Base-by-base conservation (phyloP, 1,140 invertebrate genomes). In the Hyphantria cunea region DNA sequence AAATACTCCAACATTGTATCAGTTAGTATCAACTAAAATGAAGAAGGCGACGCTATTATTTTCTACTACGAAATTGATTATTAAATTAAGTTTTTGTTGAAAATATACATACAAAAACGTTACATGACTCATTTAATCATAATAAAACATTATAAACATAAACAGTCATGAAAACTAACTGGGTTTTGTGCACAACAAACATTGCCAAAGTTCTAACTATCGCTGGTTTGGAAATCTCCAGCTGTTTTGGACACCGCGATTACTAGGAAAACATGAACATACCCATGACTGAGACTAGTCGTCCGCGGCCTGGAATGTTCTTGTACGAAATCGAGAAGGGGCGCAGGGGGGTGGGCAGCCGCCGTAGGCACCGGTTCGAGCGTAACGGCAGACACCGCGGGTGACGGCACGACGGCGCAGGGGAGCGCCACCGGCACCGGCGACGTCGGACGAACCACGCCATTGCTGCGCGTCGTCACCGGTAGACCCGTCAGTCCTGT, bases 261-360 rank as follows among this genome's bases (percentile, higher is more conserved):
- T 87, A 89, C 86, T 70, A 85, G 86, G 82, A 74, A 49, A 66
- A 64, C 74, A 86, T 76, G 49, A 66, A 64, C 74, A 84, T 76
- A 90, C 86, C 82, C 85, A 76, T 86, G 84, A 70, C 78, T 84
- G 72, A 74, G 81, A 73, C 79, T 89, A 53, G 74, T 80, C 50
- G 78, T 84, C 59, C 86, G 84, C 77, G 80, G 79, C 76, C 84
- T 88, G 87, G 87, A 90, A 90, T 90, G 86, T 90, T 90, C 86
- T 85, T 87, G 86, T 85, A 78, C 78, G 72, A 86, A 86, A 68
- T 89, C 86, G 74, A 82, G 74, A 72, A 81, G 68, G 50, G 78
- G 69, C 55, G 78, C 65, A 59, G 83, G 72, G 53, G 72, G 69
- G 12, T 70, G 66, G 12, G 66, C 60, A 52, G 65, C 47, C 31